Evolutionary conservation across 1,140 invertebrate species (phyloP).

Genomic region (Aporrectodea caliginosa): DNA sequence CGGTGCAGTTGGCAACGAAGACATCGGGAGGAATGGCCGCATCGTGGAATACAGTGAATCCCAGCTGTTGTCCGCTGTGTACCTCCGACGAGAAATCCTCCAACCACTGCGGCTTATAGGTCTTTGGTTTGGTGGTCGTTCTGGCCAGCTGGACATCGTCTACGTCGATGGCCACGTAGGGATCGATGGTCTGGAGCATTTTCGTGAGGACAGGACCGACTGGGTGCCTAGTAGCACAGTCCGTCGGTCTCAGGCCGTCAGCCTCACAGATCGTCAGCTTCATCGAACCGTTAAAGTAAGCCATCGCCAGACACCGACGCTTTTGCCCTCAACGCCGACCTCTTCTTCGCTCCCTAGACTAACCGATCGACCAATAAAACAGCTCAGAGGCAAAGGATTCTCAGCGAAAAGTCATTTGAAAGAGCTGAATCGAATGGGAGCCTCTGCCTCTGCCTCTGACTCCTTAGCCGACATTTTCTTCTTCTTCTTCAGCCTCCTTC

Average conservation of each 20-base stretch:
- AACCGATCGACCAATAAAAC: too few species aligned
- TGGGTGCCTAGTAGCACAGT: constrained; percentile 84
- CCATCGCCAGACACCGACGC: too few species aligned
- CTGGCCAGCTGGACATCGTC: constrained; percentile 76
- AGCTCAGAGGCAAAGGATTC: too few species aligned
- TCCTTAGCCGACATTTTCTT: too few species aligned
- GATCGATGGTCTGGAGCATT: constrained; percentile 64
- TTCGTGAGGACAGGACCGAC: constrained; percentile 36
- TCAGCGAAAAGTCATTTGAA: too few species aligned
- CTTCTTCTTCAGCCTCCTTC: too few species aligned
- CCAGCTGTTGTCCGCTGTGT: constrained; percentile 82
- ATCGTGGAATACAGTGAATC: constrained; percentile 97
- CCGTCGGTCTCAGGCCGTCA: constrained; percentile 88
- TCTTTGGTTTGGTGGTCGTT: constrained; percentile 88
- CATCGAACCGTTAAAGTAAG: constrained; percentile 94
- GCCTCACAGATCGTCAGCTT: constrained; percentile 96
- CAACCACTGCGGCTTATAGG: constrained; percentile 62
- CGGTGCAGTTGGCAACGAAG: constrained; percentile 95
- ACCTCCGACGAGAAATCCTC: constrained; percentile 73
- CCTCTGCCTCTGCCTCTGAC: too few species aligned
- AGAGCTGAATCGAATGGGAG: too few species aligned
- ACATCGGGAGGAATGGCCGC: constrained; percentile 92
- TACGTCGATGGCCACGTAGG: constrained; percentile 93
- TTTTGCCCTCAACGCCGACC: too few species aligned
- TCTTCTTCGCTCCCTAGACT: too few species aligned